Evolutionary conservation across 30 jellyfish, hydroid and myxozoan species (phyloP).

Genomic region (Aurelia aurita): DNA sequence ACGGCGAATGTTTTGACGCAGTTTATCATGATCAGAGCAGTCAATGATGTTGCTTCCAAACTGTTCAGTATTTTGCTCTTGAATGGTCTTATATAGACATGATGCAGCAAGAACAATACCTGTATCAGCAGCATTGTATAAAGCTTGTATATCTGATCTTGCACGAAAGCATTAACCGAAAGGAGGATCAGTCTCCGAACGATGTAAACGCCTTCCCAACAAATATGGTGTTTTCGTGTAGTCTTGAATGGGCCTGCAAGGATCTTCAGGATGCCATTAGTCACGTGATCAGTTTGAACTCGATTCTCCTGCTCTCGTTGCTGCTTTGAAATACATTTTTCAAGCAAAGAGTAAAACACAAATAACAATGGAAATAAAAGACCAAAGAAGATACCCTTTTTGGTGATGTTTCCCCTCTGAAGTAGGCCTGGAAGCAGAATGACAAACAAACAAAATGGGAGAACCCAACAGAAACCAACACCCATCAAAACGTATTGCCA

Average conservation of each 20-base stretch:
- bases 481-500: conserved; percentile 50
- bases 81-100: conserved; percentile 48
- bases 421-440: conserved; percentile 20
- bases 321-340: background rate
- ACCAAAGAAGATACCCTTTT: conserved; percentile 13
- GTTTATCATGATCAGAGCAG: conserved; percentile 13
- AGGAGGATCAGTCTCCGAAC: conserved; percentile 49
- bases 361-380: conserved; percentile 30
- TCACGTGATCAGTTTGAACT: background rate
- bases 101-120: conserved; percentile 46
- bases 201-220: conserved; percentile 56
- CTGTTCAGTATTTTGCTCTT: conserved; percentile 21
- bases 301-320: background rate
- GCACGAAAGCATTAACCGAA: background rate
- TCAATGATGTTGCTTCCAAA: conserved; percentile 50
- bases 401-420: conserved; percentile 2
- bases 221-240: background rate
- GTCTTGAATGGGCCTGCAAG: conserved; percentile 28
- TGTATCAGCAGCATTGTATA: conserved; percentile 20
- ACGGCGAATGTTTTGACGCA: conserved; percentile 22
- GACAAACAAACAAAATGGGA: conserved; percentile 40
- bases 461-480: conserved; percentile 29
- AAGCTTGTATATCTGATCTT: conserved; percentile 5
- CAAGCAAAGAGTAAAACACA: background rate
- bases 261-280: background rate